Base-by-base conservation (phyloP, 2,888 invertebrate genomes). In the Troilus luridus region DNA sequence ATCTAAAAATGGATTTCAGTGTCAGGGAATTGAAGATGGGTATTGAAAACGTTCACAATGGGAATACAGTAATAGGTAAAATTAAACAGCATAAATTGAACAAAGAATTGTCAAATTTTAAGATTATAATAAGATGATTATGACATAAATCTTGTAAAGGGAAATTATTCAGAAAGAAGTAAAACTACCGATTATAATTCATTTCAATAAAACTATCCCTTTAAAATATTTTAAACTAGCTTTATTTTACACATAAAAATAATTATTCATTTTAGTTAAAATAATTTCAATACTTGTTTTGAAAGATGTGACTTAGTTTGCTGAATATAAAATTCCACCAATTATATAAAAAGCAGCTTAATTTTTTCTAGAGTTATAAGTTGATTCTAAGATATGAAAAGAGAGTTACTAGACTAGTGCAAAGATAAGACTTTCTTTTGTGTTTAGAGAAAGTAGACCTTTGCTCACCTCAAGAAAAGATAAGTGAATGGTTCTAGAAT, bases 1-100 rank as follows among this genome's bases (percentile, higher is more conserved):
- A 97, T 93, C 95, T 97, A 17, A 98, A 98, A 94, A 96, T 98
- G 95, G 98, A 98, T 94, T 98, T 98, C 94, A 97, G 96, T 93
- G 97, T 98, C 27, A 96, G 96, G 93, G 96, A 97, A 93, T 97
- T 98, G 88, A 95, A 95, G 94, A 98, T 98, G 98, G 97, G 97
- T 24, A 97, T 98, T 58, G 97, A 97, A 93, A 97, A 97, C 93
- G 95, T 97, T 90, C 96, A 97, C 92, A 97, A 97, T 93, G 96
- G 97, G 93, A 98, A 97, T 94, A 95, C 96, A 27, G 97, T 98
- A 67, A 94, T 98, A 93, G 97, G 98, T 98, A 94, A 95, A 72
- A 85, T n/a, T 67, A 6, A n/a, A 14, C 88, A 54, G 0, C 0
- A 56, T 12, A 88, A 24, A 88, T 58, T 54, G 24, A 3, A 19